phyloP scores from a whole-genome alignment of 2,888 invertebrate species.

The Eupithecia exiguata region DNA sequence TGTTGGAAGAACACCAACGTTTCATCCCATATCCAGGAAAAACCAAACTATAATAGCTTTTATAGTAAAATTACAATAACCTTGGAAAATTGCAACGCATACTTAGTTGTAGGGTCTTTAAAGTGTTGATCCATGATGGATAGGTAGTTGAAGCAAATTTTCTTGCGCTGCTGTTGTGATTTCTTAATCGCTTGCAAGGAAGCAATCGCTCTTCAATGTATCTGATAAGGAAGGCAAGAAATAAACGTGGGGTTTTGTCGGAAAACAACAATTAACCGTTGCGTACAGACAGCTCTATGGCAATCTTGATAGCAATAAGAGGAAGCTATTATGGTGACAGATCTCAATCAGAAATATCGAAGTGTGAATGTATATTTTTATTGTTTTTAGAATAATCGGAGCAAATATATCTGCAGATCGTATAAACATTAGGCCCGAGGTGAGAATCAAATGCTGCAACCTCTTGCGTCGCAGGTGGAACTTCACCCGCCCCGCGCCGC shows the following conservation, averaged over 20 bases:
- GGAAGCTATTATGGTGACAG: slow-evolving; percentile 3
- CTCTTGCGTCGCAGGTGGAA: no score
- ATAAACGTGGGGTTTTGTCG: slow-evolving; percentile 25
- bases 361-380: no score
- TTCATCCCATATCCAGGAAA: no score
- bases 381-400: no score
- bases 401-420: no score
- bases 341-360: neutral
- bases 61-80: no score
- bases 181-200: slow-evolving; percentile 17
- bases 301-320: neutral
- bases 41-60: no score
- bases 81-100: no score
- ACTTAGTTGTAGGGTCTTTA: neutral
- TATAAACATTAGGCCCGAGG: no score
- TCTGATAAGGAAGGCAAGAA: slow-evolving; percentile 34
- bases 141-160: neutral
- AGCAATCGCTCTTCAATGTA: slow-evolving; percentile 29
- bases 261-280: slow-evolving; percentile 35
- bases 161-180: slow-evolving; percentile 8
- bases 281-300: neutral
- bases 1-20: no score
- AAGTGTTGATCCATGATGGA: neutral
- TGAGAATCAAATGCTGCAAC: no score
- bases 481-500: no score